Conservation (phyloP, 2,888 invertebrate genomes). For the Dolomedes plantarius region DNA sequence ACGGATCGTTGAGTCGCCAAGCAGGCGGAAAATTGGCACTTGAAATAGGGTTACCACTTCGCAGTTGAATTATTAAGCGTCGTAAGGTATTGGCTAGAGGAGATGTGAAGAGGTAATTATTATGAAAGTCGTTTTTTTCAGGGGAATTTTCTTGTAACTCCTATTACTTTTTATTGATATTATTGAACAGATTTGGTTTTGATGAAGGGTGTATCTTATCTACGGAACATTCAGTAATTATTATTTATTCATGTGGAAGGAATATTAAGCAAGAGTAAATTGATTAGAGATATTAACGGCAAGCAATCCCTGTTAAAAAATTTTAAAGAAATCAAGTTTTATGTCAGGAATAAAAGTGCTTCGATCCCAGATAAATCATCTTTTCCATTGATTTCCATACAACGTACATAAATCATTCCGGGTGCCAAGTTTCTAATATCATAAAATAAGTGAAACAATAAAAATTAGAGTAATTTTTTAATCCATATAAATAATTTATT, state of each 20-base stretch:
- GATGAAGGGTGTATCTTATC: not conserved
- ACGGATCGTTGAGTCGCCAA: slow-evolving; percentile 52
- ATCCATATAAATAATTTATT: no score
- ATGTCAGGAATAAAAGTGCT: no score
- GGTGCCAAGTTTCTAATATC: no score
- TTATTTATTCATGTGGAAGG: not conserved
- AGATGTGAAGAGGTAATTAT: slow-evolving; percentile 33
- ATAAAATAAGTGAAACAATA: no score
- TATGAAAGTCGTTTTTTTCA: slow-evolving; percentile 12
- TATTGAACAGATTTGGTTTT: not conserved
- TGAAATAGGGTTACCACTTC: slow-evolving; percentile 21
- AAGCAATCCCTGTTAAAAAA: no score
- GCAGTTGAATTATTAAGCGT: slow-evolving; percentile 18
- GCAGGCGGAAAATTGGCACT: slow-evolving; percentile 41
- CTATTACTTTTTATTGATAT: not conserved
- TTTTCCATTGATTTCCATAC: no score
- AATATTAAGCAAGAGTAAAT: not conserved
- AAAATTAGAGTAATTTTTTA: no score
- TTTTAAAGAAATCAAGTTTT: no score
- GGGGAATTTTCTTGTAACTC: not conserved
- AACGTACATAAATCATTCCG: no score
- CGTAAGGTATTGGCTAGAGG: slow-evolving; percentile 24
- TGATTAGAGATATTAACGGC: no score
- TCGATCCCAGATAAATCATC: no score
- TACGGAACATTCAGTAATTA: not conserved